These are phyloP conservation scores for Potamarius usumacintae DNA, from an alignment of 2,113 vertebrate genomes.

Conservation along the genomic window DNA sequence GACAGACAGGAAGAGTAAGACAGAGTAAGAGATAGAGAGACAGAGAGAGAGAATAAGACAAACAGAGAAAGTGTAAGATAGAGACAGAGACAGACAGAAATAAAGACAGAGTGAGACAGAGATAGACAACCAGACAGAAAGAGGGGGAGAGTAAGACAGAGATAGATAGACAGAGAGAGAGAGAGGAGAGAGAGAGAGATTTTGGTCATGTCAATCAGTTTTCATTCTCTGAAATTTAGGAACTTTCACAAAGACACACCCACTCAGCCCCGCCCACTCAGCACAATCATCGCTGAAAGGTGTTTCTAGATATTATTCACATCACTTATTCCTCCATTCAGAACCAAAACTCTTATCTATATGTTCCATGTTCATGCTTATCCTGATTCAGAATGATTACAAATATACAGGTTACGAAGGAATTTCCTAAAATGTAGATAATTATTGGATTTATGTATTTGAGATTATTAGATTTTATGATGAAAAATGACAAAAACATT, in stretches of 20 bases:
- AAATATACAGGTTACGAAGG: neutral
- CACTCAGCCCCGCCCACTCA: neutral
- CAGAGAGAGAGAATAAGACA: neutral
- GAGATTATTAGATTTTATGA: neutral
- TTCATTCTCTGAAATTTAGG: neutral
- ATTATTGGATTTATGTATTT: neutral
- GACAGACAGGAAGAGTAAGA: neutral
- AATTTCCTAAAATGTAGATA: neutral
- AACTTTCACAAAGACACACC: neutral
- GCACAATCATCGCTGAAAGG: neutral
- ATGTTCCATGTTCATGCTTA: neutral
- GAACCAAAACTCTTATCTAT: neutral
- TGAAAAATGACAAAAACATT: neutral
- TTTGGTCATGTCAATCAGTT: no score
- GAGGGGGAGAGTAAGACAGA: neutral
- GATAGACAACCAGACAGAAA: neutral
- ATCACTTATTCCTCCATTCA: neutral
- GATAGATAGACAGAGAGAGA: neutral
- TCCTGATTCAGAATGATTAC: neutral
- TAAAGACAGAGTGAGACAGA: neutral
- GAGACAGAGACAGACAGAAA: neutral
- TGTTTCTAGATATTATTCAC: neutral
- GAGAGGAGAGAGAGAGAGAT: neutral
- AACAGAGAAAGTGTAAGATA: fast-evolving
- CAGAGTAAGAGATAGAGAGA: no score